phyloP scores from a whole-genome alignment of 2,113 vertebrate genomes.

The Plecturocebus donacophilus region DNA sequence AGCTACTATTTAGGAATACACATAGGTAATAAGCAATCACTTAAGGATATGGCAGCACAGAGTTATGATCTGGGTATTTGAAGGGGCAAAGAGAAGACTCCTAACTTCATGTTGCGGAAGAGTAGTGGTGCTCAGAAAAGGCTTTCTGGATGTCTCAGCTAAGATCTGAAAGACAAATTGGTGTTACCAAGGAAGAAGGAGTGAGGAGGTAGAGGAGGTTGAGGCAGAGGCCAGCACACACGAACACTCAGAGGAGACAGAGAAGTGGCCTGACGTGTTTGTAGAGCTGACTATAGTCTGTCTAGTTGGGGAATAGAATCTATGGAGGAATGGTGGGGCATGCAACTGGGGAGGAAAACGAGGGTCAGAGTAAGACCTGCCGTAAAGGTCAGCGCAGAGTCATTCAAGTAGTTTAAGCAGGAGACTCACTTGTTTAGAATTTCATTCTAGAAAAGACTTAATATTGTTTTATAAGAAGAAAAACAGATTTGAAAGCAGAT shows the following conservation, averaged over 20 bases:
- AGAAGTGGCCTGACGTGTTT: neutral
- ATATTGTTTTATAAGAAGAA: neutral
- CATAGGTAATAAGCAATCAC: neutral
- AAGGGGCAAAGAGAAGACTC: neutral
- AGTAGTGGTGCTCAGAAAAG: neutral
- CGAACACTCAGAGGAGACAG: neutral
- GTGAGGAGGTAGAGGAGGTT: neutral
- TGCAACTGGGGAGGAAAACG: neutral
- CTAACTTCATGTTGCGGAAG: neutral
- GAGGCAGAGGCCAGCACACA: neutral
- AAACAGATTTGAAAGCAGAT: neutral
- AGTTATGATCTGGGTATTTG: neutral
- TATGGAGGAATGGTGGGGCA: neutral
- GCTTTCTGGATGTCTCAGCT: neutral
- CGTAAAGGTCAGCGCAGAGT: neutral
- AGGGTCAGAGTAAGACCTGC: neutral
- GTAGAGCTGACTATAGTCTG: neutral
- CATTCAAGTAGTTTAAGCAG: neutral
- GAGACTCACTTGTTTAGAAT: neutral
- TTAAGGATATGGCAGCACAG: neutral
- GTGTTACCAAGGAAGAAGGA: neutral
- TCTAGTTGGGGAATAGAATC: neutral
- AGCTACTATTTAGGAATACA: neutral
- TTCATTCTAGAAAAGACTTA: constrained; percentile 3
- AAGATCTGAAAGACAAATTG: neutral